Base-by-base conservation (phyloP, 35 echinoderm and acorn worm species). In the Apostichopus parvimensis region DNA sequence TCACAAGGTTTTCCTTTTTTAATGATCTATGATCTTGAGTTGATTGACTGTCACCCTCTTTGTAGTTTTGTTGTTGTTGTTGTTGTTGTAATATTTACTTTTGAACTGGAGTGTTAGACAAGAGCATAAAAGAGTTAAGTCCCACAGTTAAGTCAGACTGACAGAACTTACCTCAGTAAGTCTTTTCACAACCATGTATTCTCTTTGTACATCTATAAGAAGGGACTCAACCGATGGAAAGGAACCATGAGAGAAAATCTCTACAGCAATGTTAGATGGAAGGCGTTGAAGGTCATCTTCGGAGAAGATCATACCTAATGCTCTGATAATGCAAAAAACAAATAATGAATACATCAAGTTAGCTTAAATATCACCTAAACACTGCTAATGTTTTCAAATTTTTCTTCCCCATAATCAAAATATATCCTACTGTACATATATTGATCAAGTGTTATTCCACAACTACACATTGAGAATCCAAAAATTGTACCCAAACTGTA, bases 201-300 rank as follows among this genome's bases (percentile, higher is more conserved):
- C 81, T 17, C 57, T 23, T 25, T 59, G 34, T 23, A 6, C 15
- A 54, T 84, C 14, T 84, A 55, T 17, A 9, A 84, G 53, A 20
- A 84, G 56, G 55, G 53, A 9, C 81, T 84, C 81, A 23, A 84
- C 81, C 12, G 17, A 10, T 84, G 81, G 54, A 84, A 84, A 84
- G 5, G 56, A 17, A 23, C 81, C 81, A n/a, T 6, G 81, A 21
- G 81, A 59, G 81, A 10, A 84, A 84, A 84, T 17, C 54, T 84
- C 81, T n/a, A 54, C 81, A 55, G 81, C 56, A 61, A 84, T 84
- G 52, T 84, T 58, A 17, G 52, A 59, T 58, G 81, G 56, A 84
- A 84, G 81, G 9, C 57, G 81, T 22, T 84, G 11, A n/a, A 53
- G 18, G 6, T 18, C 57, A 56, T 60, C 56, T 22, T 84, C 56